Evolutionary conservation across 2,888 invertebrate genomes (phyloP).

Genomic region (Campoletis raptor): DNA sequence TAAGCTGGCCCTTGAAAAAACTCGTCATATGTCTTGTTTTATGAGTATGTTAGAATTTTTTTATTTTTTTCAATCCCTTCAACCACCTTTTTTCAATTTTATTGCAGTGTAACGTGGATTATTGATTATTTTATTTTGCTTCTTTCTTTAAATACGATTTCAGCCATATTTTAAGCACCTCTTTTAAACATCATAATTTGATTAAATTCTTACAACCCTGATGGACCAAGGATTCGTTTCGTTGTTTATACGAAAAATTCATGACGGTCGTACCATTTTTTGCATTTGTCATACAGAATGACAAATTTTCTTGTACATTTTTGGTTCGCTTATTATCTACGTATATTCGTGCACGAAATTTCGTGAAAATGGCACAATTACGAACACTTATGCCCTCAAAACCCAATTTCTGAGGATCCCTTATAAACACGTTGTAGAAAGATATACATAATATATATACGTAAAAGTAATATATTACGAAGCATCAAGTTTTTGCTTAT

Average conservation of each 20-base stretch:
- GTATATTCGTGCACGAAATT: conserved; percentile 46
- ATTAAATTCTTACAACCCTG: conserved; percentile 43
- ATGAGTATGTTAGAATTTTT: conserved; percentile 7
- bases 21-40: conserved; percentile 34
- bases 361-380: conserved; percentile 51
- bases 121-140: conserved; percentile 28
- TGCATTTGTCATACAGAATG: conserved; percentile 23
- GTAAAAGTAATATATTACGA: conserved; percentile 46
- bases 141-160: conserved; percentile 30
- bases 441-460: conserved; percentile 37
- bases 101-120: conserved; percentile 33
- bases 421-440: conserved; percentile 36
- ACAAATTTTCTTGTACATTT: conserved; percentile 43
- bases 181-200: conserved; percentile 32
- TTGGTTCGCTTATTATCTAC: conserved; percentile 63
- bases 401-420: conserved; percentile 44
- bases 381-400: conserved; percentile 52
- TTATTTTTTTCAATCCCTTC: conserved; percentile 41
- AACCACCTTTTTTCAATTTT: conserved; percentile 38
- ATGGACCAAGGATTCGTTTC: conserved; percentile 47
- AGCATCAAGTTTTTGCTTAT: conserved; percentile 37
- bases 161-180: conserved; percentile 40
- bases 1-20: conserved; percentile 53
- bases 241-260: conserved; percentile 57
- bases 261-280: conserved; percentile 44